Evolutionary conservation across 2,888 invertebrate species (phyloP), one percentile per base, ranked within the genome.

Genomic region (Eristalis pertinax): DNA sequence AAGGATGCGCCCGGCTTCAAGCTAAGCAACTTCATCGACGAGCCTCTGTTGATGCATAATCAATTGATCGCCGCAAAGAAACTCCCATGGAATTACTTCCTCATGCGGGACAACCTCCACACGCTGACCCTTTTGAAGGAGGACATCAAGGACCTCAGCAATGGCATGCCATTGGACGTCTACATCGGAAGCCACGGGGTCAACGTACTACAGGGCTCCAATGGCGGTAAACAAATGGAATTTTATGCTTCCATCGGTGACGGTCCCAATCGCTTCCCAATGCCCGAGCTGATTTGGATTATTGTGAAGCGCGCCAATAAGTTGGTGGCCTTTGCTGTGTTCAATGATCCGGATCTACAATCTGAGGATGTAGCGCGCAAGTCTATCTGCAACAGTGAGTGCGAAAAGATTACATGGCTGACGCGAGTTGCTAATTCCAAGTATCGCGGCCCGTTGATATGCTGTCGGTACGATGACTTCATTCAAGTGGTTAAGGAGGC

Each of bases 21-120:
- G 15, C 80, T 89, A 56, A 62, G 70, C 22, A 89, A 90, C 41
- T 91, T 85, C 22, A 81, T 91, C 2, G 90, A 90, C 65, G 88
- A 90, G 1, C 58, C 88, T 1, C 82, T 91, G 3, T 77, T 91
- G 5, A 89, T 83, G 24, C 90, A 90, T 72, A 85, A 82, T 22
- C 91, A 91, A 76, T 88, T 91, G 60, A 88, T 88, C 24, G 84
- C 90, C 5, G 88, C 89, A 0, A 90, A 90, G 62, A 91, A 91
- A 75, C 82, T 91, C 1, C 86, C 90, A 1, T 91, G 91, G 91
- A 91, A 91, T 68, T 91, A 90, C 75, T 90, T 89, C 50, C 84
- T 90, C 4, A 67, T 89, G n/a, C 86, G 90, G 67, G 90, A 90
- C 35, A 83, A 90, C 24, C 72, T 90, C 2, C 58, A 63, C 2